A percentile compares a stretch with the other conserved stretches of the same genome.
These are phyloP conservation scores for Hypothenemus hampei DNA, from an alignment of 1,140 invertebrate species.

Conservation along the genomic window DNA sequence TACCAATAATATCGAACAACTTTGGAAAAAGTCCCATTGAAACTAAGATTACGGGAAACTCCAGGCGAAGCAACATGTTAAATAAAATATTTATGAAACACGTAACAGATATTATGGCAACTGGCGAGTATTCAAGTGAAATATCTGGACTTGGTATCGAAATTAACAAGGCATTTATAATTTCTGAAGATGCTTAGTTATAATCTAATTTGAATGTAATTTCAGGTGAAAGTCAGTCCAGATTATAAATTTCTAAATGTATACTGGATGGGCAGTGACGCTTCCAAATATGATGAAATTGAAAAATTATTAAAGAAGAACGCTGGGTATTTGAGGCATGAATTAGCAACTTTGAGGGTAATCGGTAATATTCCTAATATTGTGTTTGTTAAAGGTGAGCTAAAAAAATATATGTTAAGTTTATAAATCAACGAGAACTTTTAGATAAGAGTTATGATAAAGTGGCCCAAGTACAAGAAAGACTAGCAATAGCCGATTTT, in stretches of 20 bases:
- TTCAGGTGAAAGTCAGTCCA: conserved; percentile 55
- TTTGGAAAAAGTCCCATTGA: conserved; percentile 24
- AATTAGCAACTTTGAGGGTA: conserved; percentile 60
- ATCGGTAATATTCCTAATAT: conserved; percentile 69
- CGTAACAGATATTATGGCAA: conserved; percentile 68
- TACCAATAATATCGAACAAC: conserved; percentile 10
- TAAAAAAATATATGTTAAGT: neutral
- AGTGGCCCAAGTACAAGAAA: conserved; percentile 52
- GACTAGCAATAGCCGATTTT: conserved; percentile 56
- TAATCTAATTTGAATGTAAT: conserved; percentile 7
- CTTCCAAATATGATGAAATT: conserved; percentile 46
- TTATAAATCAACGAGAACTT: conserved; percentile 12
- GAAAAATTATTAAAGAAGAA: conserved; percentile 52
- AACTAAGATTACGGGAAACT: conserved; percentile 22
- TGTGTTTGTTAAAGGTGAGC: conserved; percentile 60
- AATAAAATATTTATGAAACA: conserved; percentile 77
- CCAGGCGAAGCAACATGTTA: conserved; percentile 54
- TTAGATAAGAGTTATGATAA: conserved; percentile 52
- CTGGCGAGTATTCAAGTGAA: conserved; percentile 55
- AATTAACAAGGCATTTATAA: conserved; percentile 52
- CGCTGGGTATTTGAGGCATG: conserved; percentile 57
- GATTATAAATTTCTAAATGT: conserved; percentile 63
- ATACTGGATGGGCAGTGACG: conserved; percentile 59
- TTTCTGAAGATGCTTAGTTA: neutral
- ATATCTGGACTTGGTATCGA: conserved; percentile 62